phyloP scores from a whole-genome alignment of 2,113 vertebrate species.

The Onychorhynchus coronatus region DNA sequence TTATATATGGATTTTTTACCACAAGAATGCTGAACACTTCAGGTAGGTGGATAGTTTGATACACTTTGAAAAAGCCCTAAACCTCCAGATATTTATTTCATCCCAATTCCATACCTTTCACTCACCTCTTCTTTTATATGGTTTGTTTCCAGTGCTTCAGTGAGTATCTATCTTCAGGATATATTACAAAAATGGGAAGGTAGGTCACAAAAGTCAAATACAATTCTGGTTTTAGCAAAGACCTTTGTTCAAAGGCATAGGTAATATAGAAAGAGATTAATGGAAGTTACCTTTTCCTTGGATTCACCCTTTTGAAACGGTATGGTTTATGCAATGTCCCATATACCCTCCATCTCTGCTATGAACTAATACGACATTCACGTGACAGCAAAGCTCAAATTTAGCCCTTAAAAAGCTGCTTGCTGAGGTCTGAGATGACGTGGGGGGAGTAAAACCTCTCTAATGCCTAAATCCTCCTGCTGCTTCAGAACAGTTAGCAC shows the following conservation, averaged over 20 bases:
- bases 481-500: conserved; percentile 36
- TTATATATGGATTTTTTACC: neutral
- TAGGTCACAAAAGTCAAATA: neutral
- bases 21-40: neutral
- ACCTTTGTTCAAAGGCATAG: neutral
- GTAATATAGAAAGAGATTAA: neutral
- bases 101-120: neutral
- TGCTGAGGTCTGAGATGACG: conserved; percentile 32
- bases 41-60: neutral
- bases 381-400: conserved; percentile 2
- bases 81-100: neutral
- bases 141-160: neutral
- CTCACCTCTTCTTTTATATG: neutral
- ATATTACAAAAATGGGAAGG: neutral
- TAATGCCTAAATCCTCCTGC: conserved; percentile 30
- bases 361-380: neutral
- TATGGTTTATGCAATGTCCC: neutral
- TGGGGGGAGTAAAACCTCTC: neutral
- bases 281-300: neutral
- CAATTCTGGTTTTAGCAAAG: neutral
- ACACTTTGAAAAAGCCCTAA: neutral
- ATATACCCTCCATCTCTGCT: neutral
- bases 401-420: conserved; percentile 46
- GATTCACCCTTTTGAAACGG: neutral
- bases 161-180: neutral